Percentiles rank a stretch among this genome's conserved stretches.
phyloP scores from a whole-genome alignment of 2,113 vertebrate genomes.

The Malurus cyaneus region DNA sequence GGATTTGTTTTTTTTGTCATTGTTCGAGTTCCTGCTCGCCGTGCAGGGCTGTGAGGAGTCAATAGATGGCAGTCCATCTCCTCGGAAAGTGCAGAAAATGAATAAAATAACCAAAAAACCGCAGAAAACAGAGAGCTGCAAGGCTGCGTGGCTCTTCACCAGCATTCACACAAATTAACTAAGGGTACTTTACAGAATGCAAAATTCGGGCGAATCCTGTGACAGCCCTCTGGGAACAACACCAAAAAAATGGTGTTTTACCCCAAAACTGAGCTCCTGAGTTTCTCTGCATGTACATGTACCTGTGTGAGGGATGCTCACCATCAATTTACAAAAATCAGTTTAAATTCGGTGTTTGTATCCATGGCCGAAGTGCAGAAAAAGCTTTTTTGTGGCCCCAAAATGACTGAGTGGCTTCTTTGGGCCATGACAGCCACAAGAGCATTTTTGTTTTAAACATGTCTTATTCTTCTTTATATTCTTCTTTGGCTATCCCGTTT shows the following conservation, averaged over 20 bases:
- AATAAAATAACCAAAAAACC: slow-evolving; percentile 39
- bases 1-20: slow-evolving; percentile 44
- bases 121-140: slow-evolving; percentile 25
- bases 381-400: background rate
- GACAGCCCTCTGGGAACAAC: background rate
- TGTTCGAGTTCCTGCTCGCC: background rate
- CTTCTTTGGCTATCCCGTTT: background rate
- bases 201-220: background rate
- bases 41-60: slow-evolving; percentile 66
- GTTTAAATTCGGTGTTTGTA: background rate
- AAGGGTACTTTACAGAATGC: background rate
- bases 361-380: background rate
- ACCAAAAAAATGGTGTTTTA: rapidly evolving
- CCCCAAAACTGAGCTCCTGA: background rate
- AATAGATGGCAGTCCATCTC: slow-evolving; percentile 83
- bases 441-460: background rate
- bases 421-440: background rate
- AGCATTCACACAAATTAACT: slow-evolving; percentile 48
- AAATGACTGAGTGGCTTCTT: background rate
- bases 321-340: background rate
- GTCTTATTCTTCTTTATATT: background rate
- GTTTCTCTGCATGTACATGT: rapidly evolving
- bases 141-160: slow-evolving; percentile 1
- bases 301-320: background rate
- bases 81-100: slow-evolving; percentile 59